These are phyloP conservation scores for Trididemnum nubilum DNA, from an alignment of 23 tunicate species.

Conservation along the genomic window DNA sequence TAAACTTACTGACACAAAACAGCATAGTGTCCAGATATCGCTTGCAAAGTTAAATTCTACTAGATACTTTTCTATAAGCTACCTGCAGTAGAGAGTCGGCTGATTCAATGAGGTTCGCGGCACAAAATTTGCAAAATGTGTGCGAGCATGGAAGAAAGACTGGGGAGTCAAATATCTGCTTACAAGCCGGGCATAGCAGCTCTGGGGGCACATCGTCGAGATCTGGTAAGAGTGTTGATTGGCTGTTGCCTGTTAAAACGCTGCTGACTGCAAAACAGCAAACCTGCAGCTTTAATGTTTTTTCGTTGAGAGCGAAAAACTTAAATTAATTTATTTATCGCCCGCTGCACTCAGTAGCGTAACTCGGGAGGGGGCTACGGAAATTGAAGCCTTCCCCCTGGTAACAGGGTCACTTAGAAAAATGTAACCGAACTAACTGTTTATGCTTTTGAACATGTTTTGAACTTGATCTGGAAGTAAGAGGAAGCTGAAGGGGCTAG, in stretches of 20 bases:
- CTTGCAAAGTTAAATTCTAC: background rate
- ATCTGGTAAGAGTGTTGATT: constrained; percentile 7
- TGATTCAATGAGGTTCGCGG: constrained; percentile 38
- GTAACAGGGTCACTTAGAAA: no score
- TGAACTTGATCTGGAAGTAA: no score
- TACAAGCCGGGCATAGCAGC: constrained; percentile 65
- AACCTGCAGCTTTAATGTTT: no score
- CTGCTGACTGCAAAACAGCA: background rate
- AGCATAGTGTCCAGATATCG: background rate
- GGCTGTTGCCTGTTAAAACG: background rate
- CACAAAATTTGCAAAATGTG: constrained; percentile 62
- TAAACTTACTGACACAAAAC: no score
- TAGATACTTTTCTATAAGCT: constrained; percentile 35
- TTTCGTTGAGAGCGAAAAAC: no score
- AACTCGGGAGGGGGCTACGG: no score
- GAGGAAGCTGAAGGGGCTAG: no score
- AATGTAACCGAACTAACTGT: no score
- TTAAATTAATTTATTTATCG: no score
- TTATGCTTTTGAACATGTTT: no score
- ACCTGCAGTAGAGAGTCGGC: constrained; percentile 61
- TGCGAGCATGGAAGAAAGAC: constrained; percentile 77
- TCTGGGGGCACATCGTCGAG: constrained; percentile 46
- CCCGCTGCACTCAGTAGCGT: no score
- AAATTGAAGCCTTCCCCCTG: no score
- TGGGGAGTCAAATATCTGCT: constrained; percentile 55